Evolutionary conservation across 2,113 vertebrate genomes (phyloP).

Genomic region (Pterocles gutturalis): DNA sequence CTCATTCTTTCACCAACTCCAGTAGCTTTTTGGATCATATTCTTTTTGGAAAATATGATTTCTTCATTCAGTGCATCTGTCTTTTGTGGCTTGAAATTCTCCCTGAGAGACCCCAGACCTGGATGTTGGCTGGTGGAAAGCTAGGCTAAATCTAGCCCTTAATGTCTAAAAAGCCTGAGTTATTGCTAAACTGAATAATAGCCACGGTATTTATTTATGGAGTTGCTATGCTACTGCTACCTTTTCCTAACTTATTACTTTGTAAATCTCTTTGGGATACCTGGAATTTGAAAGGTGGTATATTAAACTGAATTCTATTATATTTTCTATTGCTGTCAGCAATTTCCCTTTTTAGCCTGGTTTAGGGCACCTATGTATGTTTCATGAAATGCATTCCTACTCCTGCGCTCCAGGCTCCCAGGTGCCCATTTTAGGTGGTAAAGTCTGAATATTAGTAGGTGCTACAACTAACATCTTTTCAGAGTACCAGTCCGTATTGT

Average conservation of each 20-base stretch:
- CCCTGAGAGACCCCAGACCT: neutral
- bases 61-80: conserved; percentile 12
- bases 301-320: conserved; percentile 52
- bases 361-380: neutral
- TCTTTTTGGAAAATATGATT: neutral
- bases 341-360: conserved; percentile 6
- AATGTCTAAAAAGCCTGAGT: conserved; percentile 29
- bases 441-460: neutral
- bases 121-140: neutral
- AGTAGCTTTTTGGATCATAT: neutral
- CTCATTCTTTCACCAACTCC: neutral
- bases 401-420: neutral
- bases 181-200: conserved; percentile 35
- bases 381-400: neutral
- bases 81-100: conserved; percentile 10
- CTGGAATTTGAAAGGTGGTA: conserved; percentile 39
- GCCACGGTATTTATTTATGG: conserved; percentile 38
- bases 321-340: conserved; percentile 38
- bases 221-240: conserved; percentile 2
- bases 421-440: neutral
- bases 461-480: neutral
- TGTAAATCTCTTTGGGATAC: conserved; percentile 54
- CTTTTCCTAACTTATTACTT: conserved; percentile 35
- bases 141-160: conserved; percentile 20
- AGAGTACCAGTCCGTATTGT: neutral